Base-by-base conservation (phyloP, 2,797 vertebrate species). In the Mionectes olivaceus region DNA sequence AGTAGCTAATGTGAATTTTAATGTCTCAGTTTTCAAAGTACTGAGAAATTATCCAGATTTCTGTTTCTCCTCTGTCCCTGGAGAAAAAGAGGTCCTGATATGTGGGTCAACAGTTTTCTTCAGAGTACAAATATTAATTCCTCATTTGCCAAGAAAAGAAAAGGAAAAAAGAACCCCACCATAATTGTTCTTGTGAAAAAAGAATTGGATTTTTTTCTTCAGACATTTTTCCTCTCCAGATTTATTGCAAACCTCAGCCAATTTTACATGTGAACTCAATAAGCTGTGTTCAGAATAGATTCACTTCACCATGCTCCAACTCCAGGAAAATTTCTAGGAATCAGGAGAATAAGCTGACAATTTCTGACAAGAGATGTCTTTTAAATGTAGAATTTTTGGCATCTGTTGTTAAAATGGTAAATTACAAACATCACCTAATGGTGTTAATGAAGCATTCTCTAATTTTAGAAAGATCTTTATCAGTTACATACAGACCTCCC, bases 311-410 rank as follows among this genome's bases (percentile, higher is more conserved):
- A 39, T 76, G 49, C 76, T 71, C 85, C 57, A 94, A 47, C 50
- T 90, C 50, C 83, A 94, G 46, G 35, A 83, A 59, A 65, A 84
- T 94, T 91, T 93, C 86, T 93, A 93, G 71, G 90, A 94, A 96
- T 65, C 24, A 19, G 39, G 49, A 89, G 49, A 92, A 86, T 73
- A 94, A 87, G 13, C 14, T 69, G 23, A 32, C 39, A n/a, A 30
- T 78, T 91, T 69, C 73, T 93, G 59, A 75, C 1, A 15, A 21
- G 49, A 83, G 43, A 76, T 19, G 49, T 57, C 35, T 39, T 88
- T 81, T 78, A 88, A 78, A 64, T 61, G 27, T 33, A 81, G 65
- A 73, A 30, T 44, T 94, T 90, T 75, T 76, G 46, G 53, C 63
- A 67, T 63, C 39, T 90, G 22, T 69, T 27, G 3, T 65, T 88